Conservation (phyloP, 2,797 vertebrate genomes). For the Lophotriccus pileatus region DNA sequence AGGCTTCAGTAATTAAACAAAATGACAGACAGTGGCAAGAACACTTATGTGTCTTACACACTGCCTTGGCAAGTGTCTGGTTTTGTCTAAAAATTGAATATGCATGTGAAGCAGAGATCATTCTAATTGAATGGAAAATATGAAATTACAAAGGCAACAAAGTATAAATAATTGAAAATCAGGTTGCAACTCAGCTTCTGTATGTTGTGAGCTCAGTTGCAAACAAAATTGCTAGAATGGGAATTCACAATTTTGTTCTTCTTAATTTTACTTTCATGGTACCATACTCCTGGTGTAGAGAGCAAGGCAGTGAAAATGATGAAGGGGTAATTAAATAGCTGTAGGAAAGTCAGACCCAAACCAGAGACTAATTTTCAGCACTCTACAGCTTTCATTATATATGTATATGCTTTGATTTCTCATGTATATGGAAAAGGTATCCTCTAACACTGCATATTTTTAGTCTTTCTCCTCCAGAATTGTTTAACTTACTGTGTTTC, state of each 20-base stretch:
- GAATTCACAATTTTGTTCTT: constrained; percentile 13
- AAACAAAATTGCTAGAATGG: constrained; percentile 8
- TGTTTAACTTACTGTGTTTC: not conserved
- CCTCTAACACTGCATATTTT: not conserved
- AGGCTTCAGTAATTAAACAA: not conserved
- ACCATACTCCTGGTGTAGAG: not conserved
- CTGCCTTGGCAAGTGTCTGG: not conserved
- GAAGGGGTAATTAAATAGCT: constrained; percentile 31
- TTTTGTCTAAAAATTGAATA: constrained; percentile 11
- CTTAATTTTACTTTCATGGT: constrained; percentile 36
- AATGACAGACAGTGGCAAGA: not conserved
- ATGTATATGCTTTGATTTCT: constrained; percentile 14
- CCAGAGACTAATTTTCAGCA: constrained; percentile 11
- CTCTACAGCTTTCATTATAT: constrained; percentile 3
- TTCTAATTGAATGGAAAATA: constrained; percentile 25
- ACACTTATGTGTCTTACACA: not conserved
- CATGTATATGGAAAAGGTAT: constrained; percentile 11
- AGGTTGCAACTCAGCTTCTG: not conserved
- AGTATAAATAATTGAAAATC: constrained; percentile 59
- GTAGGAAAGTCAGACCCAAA: constrained; percentile 14
- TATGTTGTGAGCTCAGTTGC: not conserved
- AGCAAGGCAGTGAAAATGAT: not conserved
- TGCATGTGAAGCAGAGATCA: not conserved
- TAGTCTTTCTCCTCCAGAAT: not conserved
- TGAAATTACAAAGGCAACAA: constrained; percentile 43